These are phyloP conservation scores for Chlamydotis undulata DNA, from an alignment of 2,113 vertebrate species.

Conservation along the genomic window DNA sequence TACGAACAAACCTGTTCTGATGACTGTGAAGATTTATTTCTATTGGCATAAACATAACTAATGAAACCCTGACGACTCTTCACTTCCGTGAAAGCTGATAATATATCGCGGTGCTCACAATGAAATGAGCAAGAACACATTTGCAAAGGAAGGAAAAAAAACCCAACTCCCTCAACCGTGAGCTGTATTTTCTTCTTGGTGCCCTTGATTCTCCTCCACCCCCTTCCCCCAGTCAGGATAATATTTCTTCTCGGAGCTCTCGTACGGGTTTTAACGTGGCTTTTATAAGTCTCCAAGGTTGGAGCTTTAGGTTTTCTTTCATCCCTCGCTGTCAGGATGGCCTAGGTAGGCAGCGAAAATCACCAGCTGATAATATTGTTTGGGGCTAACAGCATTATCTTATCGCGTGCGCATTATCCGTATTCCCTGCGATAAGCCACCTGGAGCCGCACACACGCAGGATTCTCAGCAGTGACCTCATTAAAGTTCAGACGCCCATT, in stretches of 20 bases:
- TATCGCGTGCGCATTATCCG: slow-evolving; percentile 51
- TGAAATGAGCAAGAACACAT: slow-evolving; percentile 60
- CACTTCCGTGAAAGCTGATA: slow-evolving; percentile 63
- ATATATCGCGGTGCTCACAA: slow-evolving; percentile 57
- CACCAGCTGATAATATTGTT: slow-evolving; percentile 40
- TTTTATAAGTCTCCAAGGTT: slow-evolving; percentile 51
- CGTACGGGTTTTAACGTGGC: background rate
- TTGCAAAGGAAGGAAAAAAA: slow-evolving; percentile 40
- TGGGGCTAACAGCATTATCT: slow-evolving; percentile 49
- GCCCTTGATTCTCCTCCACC: slow-evolving; percentile 35
- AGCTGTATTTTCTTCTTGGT: slow-evolving; percentile 48
- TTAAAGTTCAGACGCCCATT: slow-evolving; percentile 55
- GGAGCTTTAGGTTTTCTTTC: slow-evolving; percentile 35
- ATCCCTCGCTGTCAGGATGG: slow-evolving; percentile 15
- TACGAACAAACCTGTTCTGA: slow-evolving; percentile 35
- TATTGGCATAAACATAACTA: slow-evolving; percentile 76
- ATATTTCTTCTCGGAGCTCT: slow-evolving; percentile 46
- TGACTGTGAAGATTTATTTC: slow-evolving; percentile 65
- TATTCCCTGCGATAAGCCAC: slow-evolving; percentile 47
- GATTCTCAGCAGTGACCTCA: slow-evolving; percentile 56
- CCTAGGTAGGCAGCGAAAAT: slow-evolving; percentile 47
- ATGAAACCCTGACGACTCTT: slow-evolving; percentile 68
- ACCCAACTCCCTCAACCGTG: slow-evolving; percentile 39
- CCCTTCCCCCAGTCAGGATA: slow-evolving; percentile 46
- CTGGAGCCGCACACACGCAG: slow-evolving; percentile 5